Conservation (phyloP, 92 coral and sea anemone genomes). For the Desmophyllum pertusum region DNA sequence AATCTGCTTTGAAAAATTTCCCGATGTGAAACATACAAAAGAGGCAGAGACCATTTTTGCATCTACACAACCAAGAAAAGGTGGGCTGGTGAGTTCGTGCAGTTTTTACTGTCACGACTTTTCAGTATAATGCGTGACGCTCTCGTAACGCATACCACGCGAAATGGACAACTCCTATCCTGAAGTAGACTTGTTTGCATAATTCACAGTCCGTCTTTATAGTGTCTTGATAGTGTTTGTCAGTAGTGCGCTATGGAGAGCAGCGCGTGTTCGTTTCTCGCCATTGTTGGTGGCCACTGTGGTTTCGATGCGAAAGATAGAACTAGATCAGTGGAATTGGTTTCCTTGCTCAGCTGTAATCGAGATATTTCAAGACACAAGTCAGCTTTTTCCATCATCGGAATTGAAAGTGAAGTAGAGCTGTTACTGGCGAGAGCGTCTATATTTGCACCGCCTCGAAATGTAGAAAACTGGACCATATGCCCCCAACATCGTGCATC, state of each 20-base stretch:
- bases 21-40: no score
- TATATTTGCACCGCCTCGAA: slow-evolving; percentile 17
- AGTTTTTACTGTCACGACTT: neutral
- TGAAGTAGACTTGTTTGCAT: neutral
- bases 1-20: no score
- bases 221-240: no score
- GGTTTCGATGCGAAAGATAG: slow-evolving; percentile 23
- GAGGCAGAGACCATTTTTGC: no score
- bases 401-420: slow-evolving; percentile 38
- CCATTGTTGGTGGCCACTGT: slow-evolving; percentile 45
- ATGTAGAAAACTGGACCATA: neutral
- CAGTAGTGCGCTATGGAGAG: neutral
- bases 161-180: neutral
- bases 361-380: slow-evolving; percentile 28
- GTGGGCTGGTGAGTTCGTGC: no score
- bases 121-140: neutral
- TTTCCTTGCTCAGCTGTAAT: slow-evolving; percentile 23
- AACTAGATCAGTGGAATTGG: neutral
- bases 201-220: neutral
- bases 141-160: neutral
- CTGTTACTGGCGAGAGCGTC: slow-evolving; percentile 33
- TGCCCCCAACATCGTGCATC: slow-evolving; percentile 40
- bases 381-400: neutral
- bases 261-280: slow-evolving; percentile 26
- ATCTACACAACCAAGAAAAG: no score